Base-by-base conservation (phyloP, 2,888 invertebrate species). In the Nomada flava region DNA sequence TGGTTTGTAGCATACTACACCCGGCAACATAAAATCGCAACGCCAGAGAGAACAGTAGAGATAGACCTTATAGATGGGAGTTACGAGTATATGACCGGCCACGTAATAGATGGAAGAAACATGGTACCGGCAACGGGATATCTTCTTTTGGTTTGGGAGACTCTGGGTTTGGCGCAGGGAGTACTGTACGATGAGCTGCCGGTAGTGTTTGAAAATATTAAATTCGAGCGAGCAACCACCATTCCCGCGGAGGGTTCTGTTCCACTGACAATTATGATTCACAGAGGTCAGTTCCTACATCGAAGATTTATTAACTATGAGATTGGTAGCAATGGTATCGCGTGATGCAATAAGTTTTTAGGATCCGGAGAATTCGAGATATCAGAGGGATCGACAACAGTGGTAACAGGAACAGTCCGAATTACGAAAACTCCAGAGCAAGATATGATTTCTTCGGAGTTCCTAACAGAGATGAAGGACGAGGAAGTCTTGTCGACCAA, bases 91-190 rank as follows among this genome's bases (percentile, higher is more conserved):
- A 95, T 98, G 93, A 94, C 94, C 47, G 98, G 97, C 0, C 98
- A 98, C 93, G 95, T 96, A 15, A 97, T 98, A 81, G 98, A 98
- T 93, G 98, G 98, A 0, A 95, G 97, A 81, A 96, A 97, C 89
- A 93, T 98, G 2, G 96, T 97, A 89, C 98, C 98, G 0, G 98
- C 98, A 0, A 98, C 98, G 0, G 97, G 97, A 20, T 98, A 98
- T 92, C 94, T 98, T 89, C 94, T 95, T 53, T 94, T 96, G 20
- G 96, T 96, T 0, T 97, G 97, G 97, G 96, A 97, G 90, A 96
- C 97, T 0, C 94, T 97, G n/a, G 96, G 96, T 3, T 95, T 96
- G 93, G 95, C 96, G 95, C 92, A 94, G 42, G 96, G 96, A 74
- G 95, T 96, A 60, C 94, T 96, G 0, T 96, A 95, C 87, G 95